A percentile compares a stretch with the other conserved stretches of the same genome.
Evolutionary conservation across 2,888 invertebrate genomes (phyloP).

Genomic region (Drosophila nr. perissopoda): DNA sequence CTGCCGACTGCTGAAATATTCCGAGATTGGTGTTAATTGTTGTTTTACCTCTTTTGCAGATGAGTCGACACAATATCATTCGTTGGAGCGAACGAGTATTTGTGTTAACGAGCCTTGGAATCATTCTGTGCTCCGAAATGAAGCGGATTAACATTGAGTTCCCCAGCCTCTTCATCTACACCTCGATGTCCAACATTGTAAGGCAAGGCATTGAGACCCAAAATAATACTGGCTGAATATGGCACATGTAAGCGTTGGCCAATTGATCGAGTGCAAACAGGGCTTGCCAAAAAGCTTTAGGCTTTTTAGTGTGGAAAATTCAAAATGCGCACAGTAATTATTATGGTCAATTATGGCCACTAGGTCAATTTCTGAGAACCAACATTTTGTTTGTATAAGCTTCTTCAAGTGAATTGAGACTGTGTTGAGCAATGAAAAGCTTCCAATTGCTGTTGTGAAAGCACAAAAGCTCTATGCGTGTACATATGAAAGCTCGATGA

Average conservation of each 20-base stretch:
- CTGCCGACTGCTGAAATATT: background rate
- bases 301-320: background rate
- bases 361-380: background rate
- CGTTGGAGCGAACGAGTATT: conserved; percentile 60
- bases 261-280: background rate
- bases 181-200: conserved; percentile 50
- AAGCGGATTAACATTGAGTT: conserved; percentile 36
- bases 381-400: background rate
- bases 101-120: conserved; percentile 53
- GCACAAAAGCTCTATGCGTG: background rate
- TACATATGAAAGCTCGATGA: background rate
- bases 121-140: conserved; percentile 55
- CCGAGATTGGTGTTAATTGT: background rate
- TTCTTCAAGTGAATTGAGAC: background rate
- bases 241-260: background rate
- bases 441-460: background rate
- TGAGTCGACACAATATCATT: conserved; percentile 50
- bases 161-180: conserved; percentile 38
- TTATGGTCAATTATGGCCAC: too few relatives aligned
- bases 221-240: conserved; percentile 1
- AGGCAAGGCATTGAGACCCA: conserved; percentile 4
- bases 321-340: background rate
- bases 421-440: background rate
- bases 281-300: background rate
- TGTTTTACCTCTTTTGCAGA: conserved; percentile 17